Base-by-base conservation (phyloP, 2,113 vertebrate species). In the Pan troglodytes region DNA sequence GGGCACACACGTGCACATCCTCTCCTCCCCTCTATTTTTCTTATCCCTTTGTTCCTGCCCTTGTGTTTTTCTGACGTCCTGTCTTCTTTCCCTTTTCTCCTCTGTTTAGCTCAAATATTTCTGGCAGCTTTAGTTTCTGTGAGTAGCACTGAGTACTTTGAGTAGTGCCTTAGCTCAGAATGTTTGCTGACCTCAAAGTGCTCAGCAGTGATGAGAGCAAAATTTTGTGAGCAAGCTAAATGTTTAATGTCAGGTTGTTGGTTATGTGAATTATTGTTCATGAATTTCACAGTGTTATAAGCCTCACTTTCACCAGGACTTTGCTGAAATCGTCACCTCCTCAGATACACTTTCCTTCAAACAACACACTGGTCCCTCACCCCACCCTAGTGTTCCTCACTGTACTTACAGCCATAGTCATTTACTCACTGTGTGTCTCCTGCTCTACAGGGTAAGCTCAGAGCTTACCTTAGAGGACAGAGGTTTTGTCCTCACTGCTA, bases 1-100 rank as follows among this genome's bases (percentile, higher is more conserved):
- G 3, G 35, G 2, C 22, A 27, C 10, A 30, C 3, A 3, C 0
- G 0, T 2, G 3, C 6, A 3, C 10, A 22, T 17, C 5, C 27
- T 35, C 8, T 50, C 18, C 59, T 38, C 8, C 4, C 25, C 45
- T 30, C 35, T 59, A 6, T 30, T 12, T 23, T 43, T 32, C 48
- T 27, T 6, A 8, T 48, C 35, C 88, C 25, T 79, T 25, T 8
- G n/a, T 72, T 35, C 23, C 2, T 22, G 16, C 17, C 8, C 30
- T 52, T 9, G 0, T 59, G 83, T 73, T 30, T 38, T 8, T 32
- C 18, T 55, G 32, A 72, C 1, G 7, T 48, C 10, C 32, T 70
- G 35, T 52, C 22, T 85, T 32, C 4, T 86, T 50, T 67, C 17
- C 30, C 52, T 61, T 32, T 72, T 25, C 27, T 81, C 40, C 7